phyloP scores from a whole-genome alignment of 2,888 invertebrate genomes.

The Neoitamus cyanurus region DNA sequence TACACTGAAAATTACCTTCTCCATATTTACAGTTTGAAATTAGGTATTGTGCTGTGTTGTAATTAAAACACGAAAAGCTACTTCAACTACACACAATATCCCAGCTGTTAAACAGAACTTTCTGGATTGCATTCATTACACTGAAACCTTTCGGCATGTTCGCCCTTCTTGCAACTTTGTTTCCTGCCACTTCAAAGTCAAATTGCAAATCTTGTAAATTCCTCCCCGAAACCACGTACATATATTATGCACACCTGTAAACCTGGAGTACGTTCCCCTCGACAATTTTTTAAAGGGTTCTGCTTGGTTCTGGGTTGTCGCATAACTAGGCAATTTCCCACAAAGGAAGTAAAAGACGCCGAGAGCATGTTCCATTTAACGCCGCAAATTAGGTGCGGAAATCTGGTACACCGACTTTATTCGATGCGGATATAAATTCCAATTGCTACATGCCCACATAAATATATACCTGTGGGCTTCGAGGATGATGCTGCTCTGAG shows the following conservation, averaged over 20 bases:
- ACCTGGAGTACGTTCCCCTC: not conserved
- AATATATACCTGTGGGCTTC: not conserved
- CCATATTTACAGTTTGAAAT: not conserved
- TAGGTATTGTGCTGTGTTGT: not conserved
- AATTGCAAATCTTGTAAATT: not conserved
- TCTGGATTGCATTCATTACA: not conserved
- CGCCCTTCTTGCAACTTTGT: not conserved
- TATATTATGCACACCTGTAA: not conserved
- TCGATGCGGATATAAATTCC: not conserved
- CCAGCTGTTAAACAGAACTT: not conserved
- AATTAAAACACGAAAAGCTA: not conserved
- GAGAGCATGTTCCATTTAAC: not conserved
- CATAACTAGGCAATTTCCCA: not conserved
- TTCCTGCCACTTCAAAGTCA: not conserved
- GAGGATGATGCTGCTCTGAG: not conserved
- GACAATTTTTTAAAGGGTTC: not conserved
- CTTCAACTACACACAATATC: not conserved
- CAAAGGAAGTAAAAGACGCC: not conserved
- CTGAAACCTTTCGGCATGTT: not conserved
- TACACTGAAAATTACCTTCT: not conserved
- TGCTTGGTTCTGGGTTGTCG: not conserved
- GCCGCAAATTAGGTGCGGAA: not conserved
- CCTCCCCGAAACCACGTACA: not conserved
- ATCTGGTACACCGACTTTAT: not conserved
- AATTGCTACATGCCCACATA: not conserved